Evolutionary conservation across 2,888 invertebrate species (phyloP).

Genomic region (Athrips mouffetella): DNA sequence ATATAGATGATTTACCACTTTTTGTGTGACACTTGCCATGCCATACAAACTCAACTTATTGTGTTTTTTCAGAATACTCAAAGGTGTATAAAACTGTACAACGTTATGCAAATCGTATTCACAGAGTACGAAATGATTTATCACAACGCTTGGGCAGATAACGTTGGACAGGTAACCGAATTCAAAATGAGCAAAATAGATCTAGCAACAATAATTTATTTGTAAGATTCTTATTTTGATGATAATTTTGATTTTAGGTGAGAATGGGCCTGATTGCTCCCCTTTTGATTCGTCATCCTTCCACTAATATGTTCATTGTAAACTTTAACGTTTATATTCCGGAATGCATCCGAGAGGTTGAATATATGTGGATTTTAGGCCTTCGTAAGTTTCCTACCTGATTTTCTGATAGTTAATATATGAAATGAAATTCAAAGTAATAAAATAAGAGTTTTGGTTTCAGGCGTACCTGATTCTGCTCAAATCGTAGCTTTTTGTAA

Average conservation of each 20-base stretch:
- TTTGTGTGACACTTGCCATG: neutral
- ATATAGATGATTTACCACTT: too few species aligned
- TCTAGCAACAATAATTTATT: neutral
- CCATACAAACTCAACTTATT: neutral
- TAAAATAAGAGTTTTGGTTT: conserved; percentile 13
- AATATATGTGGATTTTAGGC: conserved; percentile 87
- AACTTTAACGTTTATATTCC: conserved; percentile 85
- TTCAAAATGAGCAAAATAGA: neutral
- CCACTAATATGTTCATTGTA: conserved; percentile 81
- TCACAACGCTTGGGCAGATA: conserved; percentile 88
- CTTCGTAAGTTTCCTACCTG: conserved; percentile 67
- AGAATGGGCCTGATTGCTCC: conserved; percentile 83
- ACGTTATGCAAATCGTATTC: conserved; percentile 87
- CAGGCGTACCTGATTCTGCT: conserved; percentile 86
- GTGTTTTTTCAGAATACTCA: conserved; percentile 81
- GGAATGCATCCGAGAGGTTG: conserved; percentile 87
- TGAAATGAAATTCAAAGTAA: neutral
- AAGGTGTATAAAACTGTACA: conserved; percentile 86
- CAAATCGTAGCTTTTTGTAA: conserved; percentile 86
- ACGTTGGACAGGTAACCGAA: conserved; percentile 81
- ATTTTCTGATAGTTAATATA: neutral
- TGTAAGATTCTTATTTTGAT: neutral
- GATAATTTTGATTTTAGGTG: conserved; percentile 57
- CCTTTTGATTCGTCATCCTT: conserved; percentile 82
- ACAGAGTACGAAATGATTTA: conserved; percentile 90